Percentiles rank a stretch among this genome's conserved stretches.
These are phyloP conservation scores for Bubo bubo DNA, from an alignment of 2,113 vertebrate species.

Conservation along the genomic window DNA sequence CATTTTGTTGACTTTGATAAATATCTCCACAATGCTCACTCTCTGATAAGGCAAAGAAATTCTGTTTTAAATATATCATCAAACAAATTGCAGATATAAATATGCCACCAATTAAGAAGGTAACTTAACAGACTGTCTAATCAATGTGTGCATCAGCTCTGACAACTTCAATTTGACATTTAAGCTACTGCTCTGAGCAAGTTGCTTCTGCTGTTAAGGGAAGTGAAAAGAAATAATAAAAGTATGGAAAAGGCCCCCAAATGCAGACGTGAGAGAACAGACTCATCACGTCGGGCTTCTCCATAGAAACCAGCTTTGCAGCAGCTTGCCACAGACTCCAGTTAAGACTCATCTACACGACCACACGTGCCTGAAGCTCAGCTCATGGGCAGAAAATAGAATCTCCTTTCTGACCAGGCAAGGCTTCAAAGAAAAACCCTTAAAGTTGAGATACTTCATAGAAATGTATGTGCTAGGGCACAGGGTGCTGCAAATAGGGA, in stretches of 20 bases:
- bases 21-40: background rate
- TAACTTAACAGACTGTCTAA: background rate
- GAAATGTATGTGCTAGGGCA: background rate
- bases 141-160: background rate
- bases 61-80: background rate
- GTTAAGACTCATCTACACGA: accelerated
- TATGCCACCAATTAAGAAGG: background rate
- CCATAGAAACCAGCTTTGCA: background rate
- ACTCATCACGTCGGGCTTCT: accelerated
- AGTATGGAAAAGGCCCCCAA: background rate
- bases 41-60: background rate
- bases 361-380: background rate
- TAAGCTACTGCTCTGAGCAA: background rate
- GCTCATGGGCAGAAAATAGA: background rate
- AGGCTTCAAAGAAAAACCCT: background rate
- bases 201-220: background rate
- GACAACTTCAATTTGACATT: background rate
- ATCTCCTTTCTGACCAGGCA: background rate
- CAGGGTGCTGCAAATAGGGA: background rate
- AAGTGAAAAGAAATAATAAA: background rate
- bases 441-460: background rate
- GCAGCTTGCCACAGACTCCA: background rate
- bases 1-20: background rate
- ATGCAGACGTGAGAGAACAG: accelerated
- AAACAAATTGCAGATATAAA: background rate